Evolutionary conservation across 2,888 invertebrate genomes (phyloP), one percentile per base, ranked within the genome.

Genomic region (Caradrina kadenii): DNA sequence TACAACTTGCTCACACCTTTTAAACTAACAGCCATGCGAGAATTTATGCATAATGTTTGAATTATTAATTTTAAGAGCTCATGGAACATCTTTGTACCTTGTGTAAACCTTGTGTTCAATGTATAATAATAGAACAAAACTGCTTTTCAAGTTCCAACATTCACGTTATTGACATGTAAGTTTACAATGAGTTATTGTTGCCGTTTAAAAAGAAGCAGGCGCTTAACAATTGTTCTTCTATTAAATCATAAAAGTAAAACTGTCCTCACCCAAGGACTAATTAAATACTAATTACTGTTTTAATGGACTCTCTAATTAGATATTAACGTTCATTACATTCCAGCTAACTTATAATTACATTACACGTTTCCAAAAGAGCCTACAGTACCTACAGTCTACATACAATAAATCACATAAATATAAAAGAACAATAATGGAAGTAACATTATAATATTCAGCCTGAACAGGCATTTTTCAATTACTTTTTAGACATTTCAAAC

Each of bases 1-100:
- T 64, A 48, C 48, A 71, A 73, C 48, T 72, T 61, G 68, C 73
- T 65, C 39, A 68, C 81, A 72, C 54, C 65, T 64, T 74, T 68
- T 69, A 52, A 60, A 69, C 58, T 64, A 71, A 75, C 49, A 69
- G 65, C 67, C 26, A 58, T 61, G 39, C 22, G 65, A 6, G 22
- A 69, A 63, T 69, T 48, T 68, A 59, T 62, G 60, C 17, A 42
- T 22, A 31, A 60, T 53, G 55, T 63, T 52, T 75, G 45, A 63
- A 78, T 69, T 26, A 60, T 65, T 60, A 35, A 69, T 66, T 63
- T 65, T n/a, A 42, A 50, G 26, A 49, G 4, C 35, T n/a, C 49
- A 50, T 3, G 21, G 5, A 54, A 39, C 17, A 22, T 50, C 61
- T 72, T 59, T 39, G 11, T 42, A 15, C 15, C 17, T 48, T 10